Base-by-base conservation (phyloP, 2,888 invertebrate species). In the Caradrina clavipalpis region DNA sequence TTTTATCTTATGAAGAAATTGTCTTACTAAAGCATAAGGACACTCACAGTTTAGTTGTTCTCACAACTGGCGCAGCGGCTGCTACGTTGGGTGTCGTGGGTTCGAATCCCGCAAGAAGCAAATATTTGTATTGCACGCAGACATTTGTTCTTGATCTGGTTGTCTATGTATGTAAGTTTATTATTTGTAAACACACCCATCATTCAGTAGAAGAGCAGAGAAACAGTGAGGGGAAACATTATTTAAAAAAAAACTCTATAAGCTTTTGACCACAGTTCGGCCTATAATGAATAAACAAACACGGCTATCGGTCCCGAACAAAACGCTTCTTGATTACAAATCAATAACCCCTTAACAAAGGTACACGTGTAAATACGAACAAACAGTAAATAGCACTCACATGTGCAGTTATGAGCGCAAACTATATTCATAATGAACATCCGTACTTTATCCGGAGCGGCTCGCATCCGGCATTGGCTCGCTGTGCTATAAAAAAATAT, bases 391-490 rank as follows among this genome's bases (percentile, higher is more conserved):
- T 26, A 81, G 7, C 17, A 45, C 31, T 59, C n/a, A 21, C 64
- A 63, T 68, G 63, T 61, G 77, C 71, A 81, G 84, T 83, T 82
- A 73, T 85, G 79, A 86, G 86, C 86, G 86, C 78, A 81, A 78
- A 89, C 87, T 87, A 86, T 86, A 86, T 88, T 88, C 88, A 88
- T 92, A 92, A 90, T 90, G 88, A 88, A 89, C 85, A 85, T 78
- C 85, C 84, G 86, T 79, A 82, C 84, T 82, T 81, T 84, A 86
- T 88, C 89, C 88, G 87, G 86, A 69, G 69, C 77, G 79, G 85
- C 78, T 73, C 68, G 76, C 81, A 73, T 91, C 90, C 90, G 88
- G 87, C 82, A 84, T 82, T 82, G 80, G 78, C 81, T 80, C 79
- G 81, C 73, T 62, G 80, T 76, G 83, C 84, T 85, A 69, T 65